These are phyloP conservation scores for Lepidurus apus DNA, from an alignment of 1,140 invertebrate genomes.

Conservation along the genomic window DNA sequence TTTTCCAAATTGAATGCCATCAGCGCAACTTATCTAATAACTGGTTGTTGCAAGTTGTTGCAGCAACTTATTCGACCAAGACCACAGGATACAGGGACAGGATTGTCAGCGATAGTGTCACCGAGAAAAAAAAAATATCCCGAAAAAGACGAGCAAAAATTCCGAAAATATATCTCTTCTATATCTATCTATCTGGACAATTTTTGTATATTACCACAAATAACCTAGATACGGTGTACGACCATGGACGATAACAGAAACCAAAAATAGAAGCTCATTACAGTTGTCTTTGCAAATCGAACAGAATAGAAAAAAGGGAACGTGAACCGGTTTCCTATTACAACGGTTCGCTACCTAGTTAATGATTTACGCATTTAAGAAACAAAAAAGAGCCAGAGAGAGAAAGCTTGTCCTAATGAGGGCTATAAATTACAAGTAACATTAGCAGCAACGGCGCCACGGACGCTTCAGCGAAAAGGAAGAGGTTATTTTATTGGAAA, in stretches of 20 bases:
- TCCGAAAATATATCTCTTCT: too few relatives aligned
- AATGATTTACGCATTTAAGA: conserved; percentile 7
- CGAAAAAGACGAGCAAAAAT: too few relatives aligned
- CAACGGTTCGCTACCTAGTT: background rate
- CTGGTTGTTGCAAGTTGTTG: background rate
- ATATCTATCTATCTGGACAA: too few relatives aligned
- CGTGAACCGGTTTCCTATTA: background rate
- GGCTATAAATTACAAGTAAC: background rate
- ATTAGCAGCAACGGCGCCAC: background rate
- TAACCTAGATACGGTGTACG: too few relatives aligned
- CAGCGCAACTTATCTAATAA: background rate
- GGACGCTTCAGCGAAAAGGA: background rate
- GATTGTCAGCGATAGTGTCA: too few relatives aligned
- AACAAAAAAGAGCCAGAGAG: background rate
- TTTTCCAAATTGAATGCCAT: background rate
- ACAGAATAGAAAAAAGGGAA: background rate
- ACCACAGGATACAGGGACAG: too few relatives aligned
- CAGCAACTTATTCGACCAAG: background rate
- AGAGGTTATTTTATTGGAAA: background rate
- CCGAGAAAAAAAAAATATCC: too few relatives aligned
- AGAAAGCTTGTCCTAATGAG: conserved; percentile 15
- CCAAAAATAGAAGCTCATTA: too few relatives aligned
- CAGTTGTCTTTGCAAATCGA: background rate
- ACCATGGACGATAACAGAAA: too few relatives aligned
- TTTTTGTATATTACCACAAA: too few relatives aligned